phyloP scores from a whole-genome alignment of 2,888 invertebrate species.

The Caenorhabditis plicata region DNA sequence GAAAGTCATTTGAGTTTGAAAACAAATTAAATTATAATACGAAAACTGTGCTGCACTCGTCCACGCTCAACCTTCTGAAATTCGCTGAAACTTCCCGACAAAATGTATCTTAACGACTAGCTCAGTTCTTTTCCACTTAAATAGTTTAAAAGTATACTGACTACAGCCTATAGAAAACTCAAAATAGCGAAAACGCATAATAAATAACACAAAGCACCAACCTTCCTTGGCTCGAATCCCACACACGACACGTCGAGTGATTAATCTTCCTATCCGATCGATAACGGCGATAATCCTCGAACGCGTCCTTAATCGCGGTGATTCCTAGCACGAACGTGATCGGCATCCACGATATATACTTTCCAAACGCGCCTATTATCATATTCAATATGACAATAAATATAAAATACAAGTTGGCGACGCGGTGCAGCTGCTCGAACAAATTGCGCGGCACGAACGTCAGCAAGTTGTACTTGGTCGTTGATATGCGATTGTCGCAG shows the following conservation, averaged over 20 bases:
- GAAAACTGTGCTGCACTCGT: no score
- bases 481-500: conserved; percentile 82
- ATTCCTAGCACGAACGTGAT: conserved; percentile 89
- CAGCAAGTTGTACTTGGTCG: conserved; percentile 89
- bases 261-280: conserved; percentile 90
- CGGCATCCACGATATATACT: conserved; percentile 75
- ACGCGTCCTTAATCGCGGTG: conserved; percentile 94
- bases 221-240: conserved; percentile 46
- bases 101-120: no score
- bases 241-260: conserved; percentile 86
- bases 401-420: conserved; percentile 95
- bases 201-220: conserved; percentile 7
- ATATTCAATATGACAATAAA: conserved; percentile 93
- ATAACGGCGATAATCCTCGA: conserved; percentile 86
- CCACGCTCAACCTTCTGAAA: no score
- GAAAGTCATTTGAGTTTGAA: no score
- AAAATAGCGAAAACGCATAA: no score
- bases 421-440: conserved; percentile 93
- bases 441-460: conserved; percentile 94
- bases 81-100: no score
- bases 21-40: no score
- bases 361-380: conserved; percentile 73
- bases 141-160: no score
- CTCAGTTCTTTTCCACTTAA: no score
- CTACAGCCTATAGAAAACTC: no score